Conservation (phyloP, 2,888 invertebrate genomes). For the Ectemnius continuus region DNA sequence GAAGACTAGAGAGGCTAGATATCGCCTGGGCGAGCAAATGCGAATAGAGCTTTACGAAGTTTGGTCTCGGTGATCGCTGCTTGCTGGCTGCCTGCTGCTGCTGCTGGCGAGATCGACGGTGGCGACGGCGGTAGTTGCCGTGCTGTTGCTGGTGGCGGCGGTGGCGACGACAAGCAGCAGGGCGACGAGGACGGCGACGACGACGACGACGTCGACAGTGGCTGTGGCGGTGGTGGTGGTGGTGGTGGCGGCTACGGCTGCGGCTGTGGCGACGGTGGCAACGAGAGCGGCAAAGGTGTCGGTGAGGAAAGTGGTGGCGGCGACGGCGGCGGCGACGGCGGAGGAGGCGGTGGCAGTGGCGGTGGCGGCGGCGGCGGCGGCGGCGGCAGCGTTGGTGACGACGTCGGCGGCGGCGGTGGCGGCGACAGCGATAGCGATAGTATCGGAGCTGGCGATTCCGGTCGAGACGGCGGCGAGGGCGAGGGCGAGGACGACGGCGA, state of each 20-base stretch:
- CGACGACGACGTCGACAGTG: not conserved
- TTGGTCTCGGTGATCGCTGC: constrained; percentile 23
- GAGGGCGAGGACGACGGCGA: constrained; percentile 23
- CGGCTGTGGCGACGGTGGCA: constrained; percentile 51
- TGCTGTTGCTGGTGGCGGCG: constrained; percentile 14
- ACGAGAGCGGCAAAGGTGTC: constrained; percentile 51
- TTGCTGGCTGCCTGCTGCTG: not conserved
- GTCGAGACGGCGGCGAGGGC: constrained; percentile 29
- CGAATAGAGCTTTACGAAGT: not conserved
- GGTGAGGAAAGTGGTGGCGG: constrained; percentile 30
- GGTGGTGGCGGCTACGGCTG: constrained; percentile 33
- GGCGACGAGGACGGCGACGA: constrained; percentile 51
- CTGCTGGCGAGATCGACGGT: constrained; percentile 22
- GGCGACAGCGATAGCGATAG: constrained; percentile 41
- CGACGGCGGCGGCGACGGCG: constrained; percentile 8
- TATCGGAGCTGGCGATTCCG: constrained; percentile 31
- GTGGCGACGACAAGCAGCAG: constrained; percentile 32
- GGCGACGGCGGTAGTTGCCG: constrained; percentile 3
- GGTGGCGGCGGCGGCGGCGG: constrained; percentile 36
- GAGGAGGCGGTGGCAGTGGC: constrained; percentile 23
- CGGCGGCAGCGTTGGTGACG: constrained; percentile 76
- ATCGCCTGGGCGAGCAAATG: no score
- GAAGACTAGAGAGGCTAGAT: no score
- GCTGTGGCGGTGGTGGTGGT: constrained; percentile 46
- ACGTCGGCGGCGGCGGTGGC: constrained; percentile 76